phyloP scores from a whole-genome alignment of 2,888 invertebrate species.

The Orchesella flavescens region DNA sequence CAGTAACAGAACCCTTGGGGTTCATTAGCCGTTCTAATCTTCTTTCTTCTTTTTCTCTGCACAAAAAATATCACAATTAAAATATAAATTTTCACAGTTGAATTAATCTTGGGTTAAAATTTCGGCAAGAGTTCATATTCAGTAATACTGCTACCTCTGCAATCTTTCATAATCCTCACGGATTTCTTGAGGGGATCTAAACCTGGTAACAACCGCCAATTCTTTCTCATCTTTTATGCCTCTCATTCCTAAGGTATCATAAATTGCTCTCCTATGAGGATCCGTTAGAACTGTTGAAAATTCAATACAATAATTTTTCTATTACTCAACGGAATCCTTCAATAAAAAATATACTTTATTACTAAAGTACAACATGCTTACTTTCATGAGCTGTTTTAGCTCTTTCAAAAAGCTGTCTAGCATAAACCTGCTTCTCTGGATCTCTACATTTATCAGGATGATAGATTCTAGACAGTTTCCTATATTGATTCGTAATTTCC shows the following conservation, averaged over 20 bases:
- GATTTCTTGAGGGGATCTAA: slow-evolving; percentile 95
- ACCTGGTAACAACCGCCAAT: slow-evolving; percentile 83
- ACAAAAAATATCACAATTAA: background rate
- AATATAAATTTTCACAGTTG: no score
- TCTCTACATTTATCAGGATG: slow-evolving; percentile 98
- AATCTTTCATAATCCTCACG: slow-evolving; percentile 94
- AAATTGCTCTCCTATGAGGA: slow-evolving; percentile 94
- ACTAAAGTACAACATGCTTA: slow-evolving; percentile 74
- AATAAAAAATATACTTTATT: background rate
- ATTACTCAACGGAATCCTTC: no score
- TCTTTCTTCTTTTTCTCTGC: slow-evolving; percentile 87
- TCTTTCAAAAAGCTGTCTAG: slow-evolving; percentile 92
- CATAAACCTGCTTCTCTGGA: slow-evolving; percentile 87
- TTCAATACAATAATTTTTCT: slow-evolving; percentile 44
- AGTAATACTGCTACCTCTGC: slow-evolving; percentile 73
- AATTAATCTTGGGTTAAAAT: no score
- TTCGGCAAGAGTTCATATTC: no score
- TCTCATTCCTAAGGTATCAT: slow-evolving; percentile 90
- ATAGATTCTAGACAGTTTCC: slow-evolving; percentile 91
- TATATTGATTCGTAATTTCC: slow-evolving; percentile 94
- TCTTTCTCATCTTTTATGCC: slow-evolving; percentile 81
- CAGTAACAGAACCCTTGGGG: slow-evolving; percentile 89
- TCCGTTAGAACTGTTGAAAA: slow-evolving; percentile 85
- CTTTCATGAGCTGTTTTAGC: slow-evolving; percentile 95
- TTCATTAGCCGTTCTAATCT: slow-evolving; percentile 91